Percentiles rank a stretch among this genome's conserved stretches.
Conservation (phyloP, 2,888 invertebrate genomes). For the Notodonta dromedarius region DNA sequence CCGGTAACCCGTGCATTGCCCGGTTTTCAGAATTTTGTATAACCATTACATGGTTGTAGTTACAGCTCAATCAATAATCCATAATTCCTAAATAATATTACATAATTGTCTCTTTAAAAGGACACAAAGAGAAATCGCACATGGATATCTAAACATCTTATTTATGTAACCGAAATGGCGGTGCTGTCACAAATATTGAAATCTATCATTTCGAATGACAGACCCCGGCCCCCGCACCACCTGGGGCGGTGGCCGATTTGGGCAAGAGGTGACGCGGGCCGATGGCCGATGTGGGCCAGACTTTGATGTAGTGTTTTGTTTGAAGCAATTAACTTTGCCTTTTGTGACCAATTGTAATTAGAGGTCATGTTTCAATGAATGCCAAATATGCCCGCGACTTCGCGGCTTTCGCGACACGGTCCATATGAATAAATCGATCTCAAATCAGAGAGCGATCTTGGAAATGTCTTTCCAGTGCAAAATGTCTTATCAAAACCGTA, state of each 20-base stretch:
- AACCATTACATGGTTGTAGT: too few relatives aligned
- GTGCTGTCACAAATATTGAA: neutral
- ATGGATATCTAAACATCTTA: neutral
- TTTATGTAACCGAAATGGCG: neutral
- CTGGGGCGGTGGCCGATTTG: conserved; percentile 5
- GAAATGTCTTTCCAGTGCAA: too few relatives aligned
- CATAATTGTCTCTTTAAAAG: conserved; percentile 9
- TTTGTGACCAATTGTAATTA: neutral
- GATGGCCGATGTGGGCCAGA: neutral
- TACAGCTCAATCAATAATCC: neutral
- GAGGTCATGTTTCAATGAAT: neutral
- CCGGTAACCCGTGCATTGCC: too few relatives aligned
- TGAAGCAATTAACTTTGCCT: neutral
- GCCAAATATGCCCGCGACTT: too few relatives aligned
- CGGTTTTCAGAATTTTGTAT: too few relatives aligned
- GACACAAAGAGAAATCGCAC: conserved; percentile 3
- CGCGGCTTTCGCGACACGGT: too few relatives aligned
- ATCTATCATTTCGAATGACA: neutral
- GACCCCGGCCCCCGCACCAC: neutral
- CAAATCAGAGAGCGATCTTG: too few relatives aligned
- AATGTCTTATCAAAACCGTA: too few relatives aligned
- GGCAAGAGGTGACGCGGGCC: conserved; percentile 8
- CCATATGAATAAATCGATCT: too few relatives aligned
- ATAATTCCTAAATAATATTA: conserved; percentile 17
- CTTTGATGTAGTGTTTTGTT: neutral